Evolutionary conservation across 2,113 vertebrate genomes (phyloP).

Genomic region (Boleophthalmus pectinirostris): DNA sequence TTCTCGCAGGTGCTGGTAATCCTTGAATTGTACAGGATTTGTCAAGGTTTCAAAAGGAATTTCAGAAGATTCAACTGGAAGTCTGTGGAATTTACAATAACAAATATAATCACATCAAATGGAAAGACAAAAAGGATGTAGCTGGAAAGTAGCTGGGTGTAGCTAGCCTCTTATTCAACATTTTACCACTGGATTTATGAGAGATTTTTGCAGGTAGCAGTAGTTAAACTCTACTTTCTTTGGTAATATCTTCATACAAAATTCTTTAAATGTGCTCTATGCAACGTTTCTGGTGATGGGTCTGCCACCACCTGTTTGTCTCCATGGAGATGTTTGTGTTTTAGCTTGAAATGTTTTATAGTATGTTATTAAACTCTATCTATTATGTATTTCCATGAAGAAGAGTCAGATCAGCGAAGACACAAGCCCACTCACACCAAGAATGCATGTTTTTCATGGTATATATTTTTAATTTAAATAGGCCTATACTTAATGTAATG

Average conservation of each 20-base stretch:
- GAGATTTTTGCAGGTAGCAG: background rate
- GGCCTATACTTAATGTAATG: too few relatives aligned
- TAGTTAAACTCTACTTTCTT: background rate
- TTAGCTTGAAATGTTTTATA: background rate
- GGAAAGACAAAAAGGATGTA: background rate
- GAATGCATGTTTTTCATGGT: background rate
- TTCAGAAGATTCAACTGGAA: background rate
- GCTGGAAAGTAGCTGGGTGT: background rate
- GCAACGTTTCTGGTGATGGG: background rate
- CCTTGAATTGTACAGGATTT: background rate
- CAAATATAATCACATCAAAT: background rate
- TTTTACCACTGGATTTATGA: background rate
- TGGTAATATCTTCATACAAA: background rate
- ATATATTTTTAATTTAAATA: too few relatives aligned
- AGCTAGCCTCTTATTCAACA: background rate
- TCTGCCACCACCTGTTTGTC: background rate
- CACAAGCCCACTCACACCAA: background rate
- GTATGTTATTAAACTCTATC: too few relatives aligned
- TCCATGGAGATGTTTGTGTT: background rate
- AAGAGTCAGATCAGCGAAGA: background rate
- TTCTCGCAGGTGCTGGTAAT: slow-evolving; percentile 4
- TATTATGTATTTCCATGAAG: too few relatives aligned
- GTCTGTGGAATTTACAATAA: background rate
- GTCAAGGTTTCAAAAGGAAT: background rate
- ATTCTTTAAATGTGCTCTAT: background rate